Base-by-base conservation (phyloP, 2,888 invertebrate species). In the Caenorhabditis panamensis region DNA sequence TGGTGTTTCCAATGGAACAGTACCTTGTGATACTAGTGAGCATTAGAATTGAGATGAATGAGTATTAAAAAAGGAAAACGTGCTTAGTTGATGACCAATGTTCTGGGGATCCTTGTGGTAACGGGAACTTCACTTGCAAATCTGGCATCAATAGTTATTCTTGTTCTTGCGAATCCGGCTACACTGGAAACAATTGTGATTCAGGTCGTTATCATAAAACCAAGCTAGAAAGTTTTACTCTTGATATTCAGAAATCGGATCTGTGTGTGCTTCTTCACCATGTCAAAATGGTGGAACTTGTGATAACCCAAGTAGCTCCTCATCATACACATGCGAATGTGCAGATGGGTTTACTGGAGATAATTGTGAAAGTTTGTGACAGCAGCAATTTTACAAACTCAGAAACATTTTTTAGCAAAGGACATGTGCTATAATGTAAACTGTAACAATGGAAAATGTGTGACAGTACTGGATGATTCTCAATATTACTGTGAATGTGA, bases 341-440 rank as follows among this genome's bases (percentile, higher is more conserved):
- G 26, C 64, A 0, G 47, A 56, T 28, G 66, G 54, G 36, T 76
- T 66, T 47, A 49, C 22, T 9, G 80, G 80, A 13, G 49, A 22
- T 0, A 61, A 66, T 44, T 80, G 80, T 66, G 71, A 80, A 76
- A 47, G 80, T 80, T 6, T 26, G 68, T 63, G 22, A n/a, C n/a
- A n/a, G n/a, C n/a, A n/a, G n/a, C n/a, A n/a, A n/a, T n/a, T n/a
- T n/a, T n/a, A n/a, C n/a, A n/a, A n/a, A n/a, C n/a, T n/a, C n/a
- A n/a, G n/a, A n/a, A n/a, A n/a, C n/a, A n/a, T n/a, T n/a, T n/a
- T n/a, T n/a, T n/a, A 79, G 79, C 20, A n/a, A 41, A 59, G 26
- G n/a, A 64, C 6, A 28, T 59, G 6, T 80, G 79, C 51, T 49
- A 44, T 8, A 18, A 26, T 9, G 51, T 56, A 16, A 37, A 59